These are phyloP conservation scores for Cephus runcator DNA, from an alignment of 2,888 invertebrate genomes.

Conservation along the genomic window DNA sequence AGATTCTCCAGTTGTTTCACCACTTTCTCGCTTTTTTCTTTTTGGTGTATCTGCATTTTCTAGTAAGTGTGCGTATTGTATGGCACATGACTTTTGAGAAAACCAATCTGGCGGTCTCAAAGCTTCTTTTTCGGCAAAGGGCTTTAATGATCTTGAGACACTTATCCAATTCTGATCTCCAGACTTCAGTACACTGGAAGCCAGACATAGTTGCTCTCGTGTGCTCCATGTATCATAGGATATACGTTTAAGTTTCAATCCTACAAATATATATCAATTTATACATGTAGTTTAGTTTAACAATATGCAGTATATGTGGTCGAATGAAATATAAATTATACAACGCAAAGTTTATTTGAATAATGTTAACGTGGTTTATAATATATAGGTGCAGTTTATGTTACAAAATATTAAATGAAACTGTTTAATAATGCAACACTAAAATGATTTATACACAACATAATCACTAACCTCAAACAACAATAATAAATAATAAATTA, in stretches of 20 bases:
- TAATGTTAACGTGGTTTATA: not conserved
- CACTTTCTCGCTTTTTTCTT: constrained; percentile 80
- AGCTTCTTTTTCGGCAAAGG: constrained; percentile 77
- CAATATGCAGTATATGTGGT: not conserved
- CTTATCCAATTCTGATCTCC: constrained; percentile 95
- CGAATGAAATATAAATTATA: not conserved
- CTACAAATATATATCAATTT: constrained; percentile 29
- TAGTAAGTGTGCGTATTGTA: constrained; percentile 85
- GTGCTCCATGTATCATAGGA: constrained; percentile 88
- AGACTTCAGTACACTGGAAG: constrained; percentile 84
- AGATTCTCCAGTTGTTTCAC: constrained; percentile 81
- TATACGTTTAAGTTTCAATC: constrained; percentile 72
- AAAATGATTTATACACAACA: constrained; percentile 12
- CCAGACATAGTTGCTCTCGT: constrained; percentile 85
- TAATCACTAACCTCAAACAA: not conserved
- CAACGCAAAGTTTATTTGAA: not conserved
- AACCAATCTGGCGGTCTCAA: constrained; percentile 85
- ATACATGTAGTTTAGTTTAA: not conserved
- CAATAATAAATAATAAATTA: not conserved
- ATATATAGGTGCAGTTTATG: not conserved
- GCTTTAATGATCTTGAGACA: constrained; percentile 82
- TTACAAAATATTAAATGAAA: not conserved
- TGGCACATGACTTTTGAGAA: constrained; percentile 89
- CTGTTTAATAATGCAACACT: constrained; percentile 3
- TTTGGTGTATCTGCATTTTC: constrained; percentile 88